Base-by-base conservation (phyloP, 2,113 vertebrate genomes). In the Equus przewalskii region DNA sequence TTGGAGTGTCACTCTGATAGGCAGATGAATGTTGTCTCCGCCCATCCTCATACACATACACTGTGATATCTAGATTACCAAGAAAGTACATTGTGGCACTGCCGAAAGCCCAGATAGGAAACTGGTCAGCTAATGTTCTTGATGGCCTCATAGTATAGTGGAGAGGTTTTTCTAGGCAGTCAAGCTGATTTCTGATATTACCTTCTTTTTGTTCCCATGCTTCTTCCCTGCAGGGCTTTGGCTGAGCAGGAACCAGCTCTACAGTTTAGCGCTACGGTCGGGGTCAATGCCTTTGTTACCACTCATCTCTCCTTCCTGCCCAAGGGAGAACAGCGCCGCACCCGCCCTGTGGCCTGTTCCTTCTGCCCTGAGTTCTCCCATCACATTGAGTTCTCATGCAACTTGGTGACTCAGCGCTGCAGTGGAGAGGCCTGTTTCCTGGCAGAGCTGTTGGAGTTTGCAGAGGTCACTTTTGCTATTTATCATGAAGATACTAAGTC, bases 361-460 rank as follows among this genome's bases (percentile, higher is more conserved):
- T 99, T 99, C 98, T 99, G 99, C 97, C 99, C 99, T 0, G 99
- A 99, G 85, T 99, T 99, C 3, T 98, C 99, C 94, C 99, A 99
- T 70, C 99, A 98, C 12, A 0, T 98, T 0, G 99, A 99, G 95
- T 98, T 99, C 64, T 98, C 98, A 0, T 99, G 99, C 97, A 97
- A 98, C 21, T 98, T 99, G 86, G 60, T 99, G 28, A 33, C 98
- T 44, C 99, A 99, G 96, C 99, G 98, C 90, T 99, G 99, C 88
- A 98, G 88, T 0, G 99, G 99, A 82, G 99, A 99, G 97, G 96
- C 98, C 58, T 98, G 98, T 97, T 99, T 99, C 96, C 98, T 99
- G 94, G 99, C 99, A 33, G 99, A 99, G 41, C 98, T 99, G 79
- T 94, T 99, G 81, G 98, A 99, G 5, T 99, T 98, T 70, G 99